Evolutionary conservation across 2,797 vertebrate species (phyloP).

Genomic region (Onychomys leucogaster): DNA sequence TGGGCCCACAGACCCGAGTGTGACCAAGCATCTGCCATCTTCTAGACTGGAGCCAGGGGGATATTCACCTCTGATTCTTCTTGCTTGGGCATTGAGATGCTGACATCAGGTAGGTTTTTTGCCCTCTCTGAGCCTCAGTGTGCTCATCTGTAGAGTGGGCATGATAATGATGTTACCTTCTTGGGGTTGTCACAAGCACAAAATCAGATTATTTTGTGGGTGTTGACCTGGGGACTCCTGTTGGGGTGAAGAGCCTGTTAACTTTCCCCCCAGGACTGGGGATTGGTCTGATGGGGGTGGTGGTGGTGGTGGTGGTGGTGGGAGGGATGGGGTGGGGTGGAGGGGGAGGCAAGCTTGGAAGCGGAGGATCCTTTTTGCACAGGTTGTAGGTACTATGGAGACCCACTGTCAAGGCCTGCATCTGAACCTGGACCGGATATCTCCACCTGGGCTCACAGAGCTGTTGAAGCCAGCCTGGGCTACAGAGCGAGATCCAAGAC

Average conservation of each 20-base stretch:
- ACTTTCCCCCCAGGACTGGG: neutral
- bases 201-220: neutral
- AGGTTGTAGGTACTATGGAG: neutral
- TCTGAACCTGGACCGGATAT: neutral
- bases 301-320: too few relatives aligned
- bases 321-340: too few relatives aligned
- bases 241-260: neutral
- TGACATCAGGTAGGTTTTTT: neutral
- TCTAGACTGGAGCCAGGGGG: too few relatives aligned
- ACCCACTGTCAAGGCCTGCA: neutral
- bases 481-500: too few relatives aligned
- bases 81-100: neutral
- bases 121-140: neutral
- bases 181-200: neutral
- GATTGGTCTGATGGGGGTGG: neutral
- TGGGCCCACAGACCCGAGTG: neutral
- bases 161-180: neutral
- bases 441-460: neutral
- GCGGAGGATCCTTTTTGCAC: neutral
- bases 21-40: neutral
- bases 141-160: neutral
- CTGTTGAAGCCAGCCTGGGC: neutral
- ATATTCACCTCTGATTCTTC: neutral
- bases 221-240: neutral
- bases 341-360: neutral